Conservation (phyloP, 2,888 invertebrate species). For the Dryadula phaetusa region DNA sequence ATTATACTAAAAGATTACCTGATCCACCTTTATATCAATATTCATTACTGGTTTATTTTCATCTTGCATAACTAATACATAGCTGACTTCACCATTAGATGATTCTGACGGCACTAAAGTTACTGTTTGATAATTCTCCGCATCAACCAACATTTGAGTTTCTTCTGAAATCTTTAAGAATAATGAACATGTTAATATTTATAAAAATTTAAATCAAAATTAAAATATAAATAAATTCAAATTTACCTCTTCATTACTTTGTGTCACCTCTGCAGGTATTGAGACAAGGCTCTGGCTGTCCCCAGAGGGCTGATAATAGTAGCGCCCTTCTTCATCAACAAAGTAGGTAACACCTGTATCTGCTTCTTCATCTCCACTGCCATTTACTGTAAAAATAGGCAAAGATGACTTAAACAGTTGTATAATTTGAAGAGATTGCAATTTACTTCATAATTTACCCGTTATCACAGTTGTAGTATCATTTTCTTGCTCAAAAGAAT, state of each 20-base stretch:
- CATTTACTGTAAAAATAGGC: constrained; percentile 40
- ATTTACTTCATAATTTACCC: constrained; percentile 58
- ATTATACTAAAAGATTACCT: constrained; percentile 59
- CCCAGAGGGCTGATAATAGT: constrained; percentile 90
- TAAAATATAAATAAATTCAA: background rate
- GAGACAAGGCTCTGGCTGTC: constrained; percentile 87
- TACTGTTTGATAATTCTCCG: constrained; percentile 90
- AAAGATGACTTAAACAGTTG: constrained; percentile 18
- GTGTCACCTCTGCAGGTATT: constrained; percentile 80
- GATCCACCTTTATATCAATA: constrained; percentile 61
- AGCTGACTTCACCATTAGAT: constrained; percentile 92
- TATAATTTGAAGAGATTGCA: background rate
- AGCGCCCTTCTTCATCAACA: constrained; percentile 92
- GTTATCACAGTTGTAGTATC: constrained; percentile 73
- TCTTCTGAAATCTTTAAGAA: constrained; percentile 43
- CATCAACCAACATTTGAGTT: constrained; percentile 55
- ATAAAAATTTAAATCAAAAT: background rate
- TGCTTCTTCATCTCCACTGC: constrained; percentile 57
- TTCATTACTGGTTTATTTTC: constrained; percentile 84
- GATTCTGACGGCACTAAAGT: constrained; percentile 92
- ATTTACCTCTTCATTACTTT: constrained; percentile 57
- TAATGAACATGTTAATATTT: background rate
- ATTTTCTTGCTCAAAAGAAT: constrained; percentile 92
- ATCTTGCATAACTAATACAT: constrained; percentile 93
- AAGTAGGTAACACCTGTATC: constrained; percentile 87